A percentile compares a stretch with the other conserved stretches of the same genome.
These are phyloP conservation scores for Hipparchia semele DNA, from an alignment of 2,888 invertebrate genomes.

Conservation along the genomic window DNA sequence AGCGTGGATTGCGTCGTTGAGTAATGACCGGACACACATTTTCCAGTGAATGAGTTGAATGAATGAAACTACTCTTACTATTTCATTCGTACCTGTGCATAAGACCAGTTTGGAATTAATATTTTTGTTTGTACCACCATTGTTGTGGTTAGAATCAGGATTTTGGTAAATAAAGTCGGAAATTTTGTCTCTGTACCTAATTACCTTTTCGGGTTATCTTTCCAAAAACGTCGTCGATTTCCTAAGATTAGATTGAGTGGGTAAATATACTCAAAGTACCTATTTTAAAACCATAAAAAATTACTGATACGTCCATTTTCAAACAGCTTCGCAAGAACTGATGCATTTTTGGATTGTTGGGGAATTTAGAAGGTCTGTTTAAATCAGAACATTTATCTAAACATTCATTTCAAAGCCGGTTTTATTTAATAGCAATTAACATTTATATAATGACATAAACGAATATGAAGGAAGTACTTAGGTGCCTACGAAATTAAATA, in stretches of 20 bases:
- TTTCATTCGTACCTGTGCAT: background rate
- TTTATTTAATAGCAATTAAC: too few relatives aligned
- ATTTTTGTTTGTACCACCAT: too few relatives aligned
- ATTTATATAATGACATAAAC: too few relatives aligned
- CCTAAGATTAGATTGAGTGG: conserved; percentile 38
- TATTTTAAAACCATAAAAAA: conserved; percentile 30
- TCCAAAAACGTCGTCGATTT: conserved; percentile 31
- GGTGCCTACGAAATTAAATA: too few relatives aligned
- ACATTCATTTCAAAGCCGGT: too few relatives aligned
- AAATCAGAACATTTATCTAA: too few relatives aligned
- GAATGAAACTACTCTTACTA: background rate
- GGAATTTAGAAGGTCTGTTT: background rate
- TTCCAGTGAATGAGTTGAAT: conserved; percentile 16
- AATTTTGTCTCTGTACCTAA: too few relatives aligned
- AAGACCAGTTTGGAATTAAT: too few relatives aligned
- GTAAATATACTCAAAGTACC: conserved; percentile 27
- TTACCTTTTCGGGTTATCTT: conserved; percentile 30
- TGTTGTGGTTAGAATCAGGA: too few relatives aligned
- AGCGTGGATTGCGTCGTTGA: background rate
- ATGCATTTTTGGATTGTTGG: background rate
- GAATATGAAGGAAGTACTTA: too few relatives aligned
- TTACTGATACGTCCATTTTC: conserved; percentile 24
- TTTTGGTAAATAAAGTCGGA: too few relatives aligned
- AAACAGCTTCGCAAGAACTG: background rate
- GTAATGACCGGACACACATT: conserved; percentile 7